phyloP scores from a whole-genome alignment of 2,113 vertebrate species.

The Callorhinus ursinus region DNA sequence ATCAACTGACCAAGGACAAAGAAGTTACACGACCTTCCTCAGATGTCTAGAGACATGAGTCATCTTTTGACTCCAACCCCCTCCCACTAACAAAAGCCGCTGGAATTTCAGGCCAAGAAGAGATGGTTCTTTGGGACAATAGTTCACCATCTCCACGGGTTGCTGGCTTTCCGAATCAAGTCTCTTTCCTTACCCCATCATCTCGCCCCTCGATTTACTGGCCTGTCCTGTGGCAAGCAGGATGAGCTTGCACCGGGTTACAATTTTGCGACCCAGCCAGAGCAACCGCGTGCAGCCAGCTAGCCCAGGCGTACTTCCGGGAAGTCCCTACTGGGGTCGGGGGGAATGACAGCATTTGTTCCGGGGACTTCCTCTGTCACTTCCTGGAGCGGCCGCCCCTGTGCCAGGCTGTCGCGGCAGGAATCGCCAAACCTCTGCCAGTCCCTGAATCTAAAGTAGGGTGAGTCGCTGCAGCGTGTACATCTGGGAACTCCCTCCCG shows the following conservation, averaged over 20 bases:
- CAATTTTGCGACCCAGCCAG: not conserved
- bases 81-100: not conserved
- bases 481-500: not conserved
- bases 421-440: not conserved
- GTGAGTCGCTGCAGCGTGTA: not conserved
- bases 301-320: not conserved
- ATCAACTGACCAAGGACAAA: not conserved
- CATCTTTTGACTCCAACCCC: not conserved
- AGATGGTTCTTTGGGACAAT: not conserved
- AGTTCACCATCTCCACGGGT: not conserved
- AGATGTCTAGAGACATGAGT: not conserved
- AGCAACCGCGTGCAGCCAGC: rapidly evolving
- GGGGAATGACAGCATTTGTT: not conserved
- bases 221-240: not conserved
- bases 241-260: not conserved
- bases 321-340: not conserved
- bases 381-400: not conserved
- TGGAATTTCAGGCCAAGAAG: not conserved
- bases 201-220: not conserved
- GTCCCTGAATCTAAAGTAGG: not conserved
- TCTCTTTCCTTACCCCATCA: not conserved
- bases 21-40: not conserved
- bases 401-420: not conserved
- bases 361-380: not conserved
- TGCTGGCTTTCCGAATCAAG: not conserved